Evolutionary conservation across 2,888 invertebrate species (phyloP).

Genomic region (Coenonympha arcania): DNA sequence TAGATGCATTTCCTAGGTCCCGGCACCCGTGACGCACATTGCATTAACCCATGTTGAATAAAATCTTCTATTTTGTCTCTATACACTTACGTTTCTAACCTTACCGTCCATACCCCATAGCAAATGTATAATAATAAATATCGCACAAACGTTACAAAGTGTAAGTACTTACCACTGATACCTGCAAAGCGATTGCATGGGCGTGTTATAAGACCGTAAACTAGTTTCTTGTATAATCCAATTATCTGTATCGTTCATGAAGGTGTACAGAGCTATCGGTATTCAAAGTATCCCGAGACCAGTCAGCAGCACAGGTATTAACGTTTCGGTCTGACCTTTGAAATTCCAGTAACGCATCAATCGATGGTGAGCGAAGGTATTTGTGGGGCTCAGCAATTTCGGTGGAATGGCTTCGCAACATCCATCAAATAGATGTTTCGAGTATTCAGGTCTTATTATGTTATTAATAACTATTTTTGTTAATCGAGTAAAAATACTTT

Average conservation of each 20-base stretch:
- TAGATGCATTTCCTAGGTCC: too few species aligned
- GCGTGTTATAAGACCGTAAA: not conserved
- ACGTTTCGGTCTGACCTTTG: conserved; percentile 46
- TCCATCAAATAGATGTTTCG: conserved; percentile 1
- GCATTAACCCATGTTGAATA: too few species aligned
- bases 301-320: conserved; percentile 29
- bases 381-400: conserved; percentile 19
- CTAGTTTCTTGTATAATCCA: conserved; percentile 6
- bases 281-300: conserved; percentile 32
- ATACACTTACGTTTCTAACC: too few species aligned
- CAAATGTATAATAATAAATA: not conserved
- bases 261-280: conserved; percentile 13
- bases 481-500: too few species aligned
- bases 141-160: not conserved
- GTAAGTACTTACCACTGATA: not conserved
- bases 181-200: not conserved
- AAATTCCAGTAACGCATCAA: conserved; percentile 47
- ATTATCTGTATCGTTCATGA: not conserved
- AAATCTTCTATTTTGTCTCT: too few species aligned
- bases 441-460: conserved; percentile 5
- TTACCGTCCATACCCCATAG: too few species aligned
- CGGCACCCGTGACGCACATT: too few species aligned
- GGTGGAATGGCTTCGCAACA: conserved; percentile 10
- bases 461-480: not conserved
- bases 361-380: conserved; percentile 39